These are phyloP conservation scores for Panurus biarmicus DNA, from an alignment of 2,113 vertebrate species.

Conservation along the genomic window DNA sequence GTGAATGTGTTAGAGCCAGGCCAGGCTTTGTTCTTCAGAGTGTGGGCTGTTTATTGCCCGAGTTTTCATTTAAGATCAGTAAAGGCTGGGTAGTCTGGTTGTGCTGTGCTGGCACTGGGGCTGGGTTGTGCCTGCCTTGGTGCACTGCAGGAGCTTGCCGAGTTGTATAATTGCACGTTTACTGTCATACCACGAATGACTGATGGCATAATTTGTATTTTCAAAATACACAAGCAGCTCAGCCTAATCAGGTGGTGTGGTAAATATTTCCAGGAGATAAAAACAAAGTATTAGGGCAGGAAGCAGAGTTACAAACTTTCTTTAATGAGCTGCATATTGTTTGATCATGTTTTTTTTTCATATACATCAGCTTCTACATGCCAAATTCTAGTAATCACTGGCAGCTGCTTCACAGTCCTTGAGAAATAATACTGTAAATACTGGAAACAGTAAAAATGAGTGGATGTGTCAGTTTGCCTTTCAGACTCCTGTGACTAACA, in stretches of 20 bases:
- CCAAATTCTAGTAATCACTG: conserved; percentile 31
- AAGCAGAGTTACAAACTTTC: conserved; percentile 21
- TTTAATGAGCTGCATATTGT: conserved; percentile 48
- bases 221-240: conserved; percentile 64
- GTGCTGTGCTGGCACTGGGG: not conserved
- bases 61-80: not conserved
- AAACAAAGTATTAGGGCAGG: conserved; percentile 51
- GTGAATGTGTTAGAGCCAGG: not conserved
- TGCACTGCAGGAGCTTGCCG: not conserved
- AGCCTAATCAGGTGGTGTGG: conserved; percentile 44
- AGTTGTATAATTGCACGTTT: conserved; percentile 57
- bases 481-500: conserved; percentile 3
- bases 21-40: not conserved
- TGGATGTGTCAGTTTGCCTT: conserved; percentile 25
- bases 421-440: conserved; percentile 7
- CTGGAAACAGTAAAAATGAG: not conserved
- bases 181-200: conserved; percentile 45
- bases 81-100: not conserved
- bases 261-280: conserved; percentile 55
- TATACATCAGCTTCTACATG: conserved; percentile 14
- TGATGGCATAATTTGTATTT: conserved; percentile 68
- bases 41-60: rapidly evolving
- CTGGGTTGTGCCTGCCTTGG: not conserved
- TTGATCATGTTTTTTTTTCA: not conserved
- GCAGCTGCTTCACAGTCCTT: conserved; percentile 6